phyloP scores from a whole-genome alignment of 2,797 vertebrate genomes.

The Xiphorhynchus erythropygius region DNA sequence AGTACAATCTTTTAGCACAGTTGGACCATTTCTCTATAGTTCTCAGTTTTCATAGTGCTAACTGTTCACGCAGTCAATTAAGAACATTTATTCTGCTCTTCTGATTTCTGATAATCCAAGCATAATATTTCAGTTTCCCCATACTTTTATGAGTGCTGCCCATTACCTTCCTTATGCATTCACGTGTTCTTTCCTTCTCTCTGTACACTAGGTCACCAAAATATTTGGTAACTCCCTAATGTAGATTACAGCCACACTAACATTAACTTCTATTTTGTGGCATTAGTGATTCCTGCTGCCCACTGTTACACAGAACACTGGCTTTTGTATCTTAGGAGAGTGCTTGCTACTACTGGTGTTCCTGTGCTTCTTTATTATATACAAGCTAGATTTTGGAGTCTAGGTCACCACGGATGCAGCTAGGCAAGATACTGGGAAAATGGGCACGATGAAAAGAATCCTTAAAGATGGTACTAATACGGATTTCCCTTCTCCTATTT shows the following conservation, averaged over 20 bases:
- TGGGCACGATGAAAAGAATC: not conserved
- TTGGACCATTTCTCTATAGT: not conserved
- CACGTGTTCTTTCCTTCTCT: not conserved
- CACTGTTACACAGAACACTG: not conserved
- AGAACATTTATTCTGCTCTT: not conserved
- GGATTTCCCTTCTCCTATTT: not conserved
- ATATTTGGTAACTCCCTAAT: not conserved
- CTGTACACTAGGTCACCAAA: not conserved
- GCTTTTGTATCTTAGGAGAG: not conserved
- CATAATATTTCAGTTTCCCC: not conserved
- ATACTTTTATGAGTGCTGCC: not conserved
- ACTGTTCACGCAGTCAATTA: not conserved
- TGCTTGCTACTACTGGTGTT: not conserved
- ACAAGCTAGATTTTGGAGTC: not conserved
- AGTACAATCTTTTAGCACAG: not conserved
- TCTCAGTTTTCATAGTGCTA: not conserved
- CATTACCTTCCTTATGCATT: not conserved
- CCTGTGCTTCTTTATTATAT: not conserved
- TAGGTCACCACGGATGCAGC: not conserved
- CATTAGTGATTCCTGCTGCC: not conserved
- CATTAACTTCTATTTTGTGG: not conserved
- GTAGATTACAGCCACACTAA: not conserved
- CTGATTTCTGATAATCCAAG: not conserved
- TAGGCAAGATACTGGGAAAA: not conserved
- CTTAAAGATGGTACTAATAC: not conserved